Percentiles rank a stretch among this genome's conserved stretches.
Evolutionary conservation across 2,797 vertebrate species (phyloP).

Genomic region (Chiloscyllium punctatum): DNA sequence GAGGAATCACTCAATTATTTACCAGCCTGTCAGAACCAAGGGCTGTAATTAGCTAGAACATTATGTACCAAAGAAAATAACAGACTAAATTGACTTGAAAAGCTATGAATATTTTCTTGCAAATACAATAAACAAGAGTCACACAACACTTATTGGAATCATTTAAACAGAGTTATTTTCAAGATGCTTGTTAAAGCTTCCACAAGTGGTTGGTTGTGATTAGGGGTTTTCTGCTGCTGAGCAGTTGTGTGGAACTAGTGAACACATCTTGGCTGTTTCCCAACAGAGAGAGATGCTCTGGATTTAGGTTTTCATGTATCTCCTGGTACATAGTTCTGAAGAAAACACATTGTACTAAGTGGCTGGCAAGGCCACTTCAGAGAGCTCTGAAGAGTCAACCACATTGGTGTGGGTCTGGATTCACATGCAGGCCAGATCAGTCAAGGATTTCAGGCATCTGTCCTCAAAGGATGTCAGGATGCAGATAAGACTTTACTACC

Average conservation of each 20-base stretch:
- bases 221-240: neutral
- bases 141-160: neutral
- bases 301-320: neutral
- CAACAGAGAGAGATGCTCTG: neutral
- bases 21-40: neutral
- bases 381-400: no score
- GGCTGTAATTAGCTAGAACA: conserved; percentile 9
- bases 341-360: no score
- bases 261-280: neutral
- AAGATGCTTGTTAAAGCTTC: neutral
- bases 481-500: no score
- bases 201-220: neutral
- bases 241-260: neutral
- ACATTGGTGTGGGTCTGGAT: no score
- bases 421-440: no score
- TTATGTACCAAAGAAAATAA: neutral
- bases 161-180: neutral
- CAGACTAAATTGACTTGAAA: neutral
- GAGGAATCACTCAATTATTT: neutral
- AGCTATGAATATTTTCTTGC: neutral
- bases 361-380: no score
- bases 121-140: conserved; percentile 11
- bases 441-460: no score
- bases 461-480: no score
- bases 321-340: neutral